phyloP scores from a whole-genome alignment of 2,797 vertebrate genomes.

The Botia almorhae region DNA sequence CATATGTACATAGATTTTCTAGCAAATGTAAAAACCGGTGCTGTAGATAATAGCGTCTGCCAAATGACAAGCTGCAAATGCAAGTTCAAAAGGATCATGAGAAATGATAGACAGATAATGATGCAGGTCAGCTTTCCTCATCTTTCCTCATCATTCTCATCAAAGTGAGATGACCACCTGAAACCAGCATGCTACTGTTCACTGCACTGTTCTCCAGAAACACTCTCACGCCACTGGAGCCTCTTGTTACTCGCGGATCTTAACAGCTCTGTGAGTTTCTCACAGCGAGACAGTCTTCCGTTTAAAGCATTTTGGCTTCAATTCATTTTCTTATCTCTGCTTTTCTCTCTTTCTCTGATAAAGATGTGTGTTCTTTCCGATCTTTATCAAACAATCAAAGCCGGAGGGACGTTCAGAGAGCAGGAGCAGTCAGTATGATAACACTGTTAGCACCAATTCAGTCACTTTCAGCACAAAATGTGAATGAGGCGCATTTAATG shows the following conservation, averaged over 20 bases:
- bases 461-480: constrained; percentile 32
- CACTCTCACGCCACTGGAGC: neutral
- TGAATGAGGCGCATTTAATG: constrained; percentile 36
- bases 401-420: constrained; percentile 29
- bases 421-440: constrained; percentile 29
- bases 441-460: constrained; percentile 6
- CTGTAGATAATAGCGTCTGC: too few species aligned
- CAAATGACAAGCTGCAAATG: neutral
- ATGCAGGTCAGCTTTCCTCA: neutral
- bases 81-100: neutral
- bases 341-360: constrained; percentile 37
- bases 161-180: constrained; percentile 39
- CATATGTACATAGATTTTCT: too few species aligned
- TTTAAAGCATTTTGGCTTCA: constrained; percentile 39
- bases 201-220: neutral
- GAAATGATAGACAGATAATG: neutral
- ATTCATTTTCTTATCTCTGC: constrained; percentile 40
- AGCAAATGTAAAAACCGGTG: too few species aligned
- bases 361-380: constrained; percentile 43
- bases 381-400: constrained; percentile 49
- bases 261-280: constrained; percentile 47
- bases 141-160: neutral
- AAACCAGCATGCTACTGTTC: constrained; percentile 43
- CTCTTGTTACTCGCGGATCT: constrained; percentile 41
- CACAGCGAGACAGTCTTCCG: constrained; percentile 37